These are phyloP conservation scores for Chironomus tentans DNA, from an alignment of 2,888 invertebrate species.

Conservation along the genomic window DNA sequence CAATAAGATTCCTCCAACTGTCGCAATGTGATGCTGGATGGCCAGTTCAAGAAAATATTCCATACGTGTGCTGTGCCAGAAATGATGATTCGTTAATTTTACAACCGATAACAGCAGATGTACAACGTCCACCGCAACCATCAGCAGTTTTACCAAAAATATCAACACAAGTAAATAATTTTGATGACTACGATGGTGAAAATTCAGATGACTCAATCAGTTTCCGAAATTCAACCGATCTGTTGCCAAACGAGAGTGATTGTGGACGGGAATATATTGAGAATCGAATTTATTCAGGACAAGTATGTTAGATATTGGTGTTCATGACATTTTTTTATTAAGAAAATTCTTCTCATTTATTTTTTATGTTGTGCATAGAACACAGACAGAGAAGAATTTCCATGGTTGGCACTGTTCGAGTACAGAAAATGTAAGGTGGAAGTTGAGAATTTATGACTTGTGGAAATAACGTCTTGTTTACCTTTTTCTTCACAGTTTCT, in stretches of 20 bases:
- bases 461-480: no score
- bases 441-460: neutral
- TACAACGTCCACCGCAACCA: neutral
- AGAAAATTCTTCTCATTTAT: neutral
- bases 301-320: neutral
- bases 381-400: constrained; percentile 20
- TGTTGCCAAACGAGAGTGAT: constrained; percentile 5
- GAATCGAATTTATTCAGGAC: constrained; percentile 24
- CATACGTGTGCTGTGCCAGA: constrained; percentile 21
- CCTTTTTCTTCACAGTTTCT: neutral
- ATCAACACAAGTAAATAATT: neutral
- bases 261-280: constrained; percentile 20
- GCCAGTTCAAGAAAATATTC: neutral
- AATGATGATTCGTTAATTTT: constrained; percentile 23
- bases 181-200: neutral
- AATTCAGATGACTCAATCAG: constrained; percentile 16
- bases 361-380: neutral
- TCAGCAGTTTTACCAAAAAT: neutral
- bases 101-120: neutral
- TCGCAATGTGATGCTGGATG: constrained; percentile 18
- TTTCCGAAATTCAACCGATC: constrained; percentile 7
- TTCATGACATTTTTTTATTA: neutral
- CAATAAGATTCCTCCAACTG: constrained; percentile 11
- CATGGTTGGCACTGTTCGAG: constrained; percentile 18
- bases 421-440: constrained; percentile 12